Evolutionary conservation across 2,888 invertebrate species (phyloP), one percentile per base, ranked within the genome.

Genomic region (Deilephila porcellus): DNA sequence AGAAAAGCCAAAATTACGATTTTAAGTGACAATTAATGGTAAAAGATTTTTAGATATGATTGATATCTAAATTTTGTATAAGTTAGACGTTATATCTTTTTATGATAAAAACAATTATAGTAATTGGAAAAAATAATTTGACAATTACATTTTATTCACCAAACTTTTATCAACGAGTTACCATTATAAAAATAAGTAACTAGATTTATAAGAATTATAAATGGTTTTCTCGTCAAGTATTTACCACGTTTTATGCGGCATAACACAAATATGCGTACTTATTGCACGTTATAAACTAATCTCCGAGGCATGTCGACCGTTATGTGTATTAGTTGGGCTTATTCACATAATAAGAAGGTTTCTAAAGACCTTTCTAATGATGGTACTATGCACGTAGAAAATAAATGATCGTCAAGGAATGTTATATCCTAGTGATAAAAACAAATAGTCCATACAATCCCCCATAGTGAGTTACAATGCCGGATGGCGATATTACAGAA

Each of bases 231-330:
- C 25, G 60, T 25, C 25, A 45, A 45, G 11, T 45, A 45, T 45
- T 45, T 45, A 60, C 25, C 4, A 11, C 17, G 5, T 60, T 29
- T 60, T 17, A 29, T 29, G 37, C 20, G 37, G 64, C 20, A 37
- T 63, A 37, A 63, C n/a, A 63, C 8, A 64, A 37, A 20, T 37
- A 45, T 25, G 29, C 7, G 19, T 37, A 63, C 8, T 34, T 34
- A 63, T 64, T 45, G 64, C 64, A 64, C 45, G 64, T 64, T 37
- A 37, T 64, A 6, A 34, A 63, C 34, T 63, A 63, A 67, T 67
- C 25, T 45, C 14, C 6, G 20, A 67, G 17, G 11, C 45, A 25
- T 14, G 45, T 17, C 3, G 4, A 45, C 20, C 14, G 45, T 45
- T 45, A 67, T 17, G 17, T 67, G 67, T 52, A 52, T 45, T 25